Evolutionary conservation across 2,888 invertebrate genomes (phyloP).

Genomic region (Parascotia fuliginaria): DNA sequence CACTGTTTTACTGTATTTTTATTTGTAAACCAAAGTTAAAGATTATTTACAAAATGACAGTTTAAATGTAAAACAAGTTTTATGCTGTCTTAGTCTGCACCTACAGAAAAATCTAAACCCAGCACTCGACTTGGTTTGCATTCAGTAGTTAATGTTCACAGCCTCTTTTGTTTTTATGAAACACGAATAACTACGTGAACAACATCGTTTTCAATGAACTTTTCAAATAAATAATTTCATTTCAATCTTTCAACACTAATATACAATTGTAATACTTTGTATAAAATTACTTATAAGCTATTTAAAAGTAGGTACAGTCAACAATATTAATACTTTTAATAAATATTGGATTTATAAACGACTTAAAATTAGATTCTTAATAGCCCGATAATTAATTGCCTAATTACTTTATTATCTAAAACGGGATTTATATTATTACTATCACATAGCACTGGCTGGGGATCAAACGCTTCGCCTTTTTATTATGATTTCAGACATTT

Average conservation of each 20-base stretch:
- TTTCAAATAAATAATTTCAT: slow-evolving; percentile 39
- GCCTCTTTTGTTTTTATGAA: slow-evolving; percentile 53
- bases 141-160: slow-evolving; percentile 60
- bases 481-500: slow-evolving; percentile 41
- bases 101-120: neutral
- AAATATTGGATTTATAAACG: slow-evolving; percentile 36
- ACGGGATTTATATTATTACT: slow-evolving; percentile 52
- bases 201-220: slow-evolving; percentile 25
- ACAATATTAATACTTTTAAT: slow-evolving; percentile 36
- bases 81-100: neutral
- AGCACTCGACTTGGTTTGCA: neutral
- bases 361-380: slow-evolving; percentile 23
- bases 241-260: slow-evolving; percentile 22
- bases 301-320: slow-evolving; percentile 42
- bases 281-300: slow-evolving; percentile 38
- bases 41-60: neutral
- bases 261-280: slow-evolving; percentile 39
- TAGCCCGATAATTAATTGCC: slow-evolving; percentile 11
- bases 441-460: slow-evolving; percentile 78
- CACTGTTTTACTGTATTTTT: neutral
- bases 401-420: slow-evolving; percentile 37
- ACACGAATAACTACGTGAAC: slow-evolving; percentile 47
- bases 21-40: neutral
- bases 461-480: slow-evolving; percentile 59
- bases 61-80: neutral